Percentiles rank a stretch among this genome's conserved stretches.
These are phyloP conservation scores for Picus viridis DNA, from an alignment of 2,797 vertebrate species.

Conservation along the genomic window DNA sequence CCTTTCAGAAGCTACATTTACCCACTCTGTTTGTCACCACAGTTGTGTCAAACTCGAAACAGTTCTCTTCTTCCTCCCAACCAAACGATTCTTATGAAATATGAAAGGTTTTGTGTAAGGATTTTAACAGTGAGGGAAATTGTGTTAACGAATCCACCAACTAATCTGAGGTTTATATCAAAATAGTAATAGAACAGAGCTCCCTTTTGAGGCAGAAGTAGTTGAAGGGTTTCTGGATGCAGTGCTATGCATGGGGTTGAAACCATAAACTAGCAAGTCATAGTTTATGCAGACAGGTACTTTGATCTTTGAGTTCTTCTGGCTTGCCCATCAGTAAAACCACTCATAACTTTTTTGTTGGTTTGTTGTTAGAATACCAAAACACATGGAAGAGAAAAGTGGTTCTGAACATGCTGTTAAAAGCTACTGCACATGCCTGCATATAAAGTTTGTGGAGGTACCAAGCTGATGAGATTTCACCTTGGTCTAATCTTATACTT, in stretches of 20 bases:
- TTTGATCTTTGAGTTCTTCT: background rate
- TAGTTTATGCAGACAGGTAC: background rate
- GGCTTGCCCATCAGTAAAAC: background rate
- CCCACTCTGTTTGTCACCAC: constrained; percentile 50
- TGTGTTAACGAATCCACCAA: fast-evolving
- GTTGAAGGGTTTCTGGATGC: background rate
- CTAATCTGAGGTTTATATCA: background rate
- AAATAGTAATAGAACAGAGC: fast-evolving
- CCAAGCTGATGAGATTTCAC: background rate
- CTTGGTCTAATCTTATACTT: background rate
- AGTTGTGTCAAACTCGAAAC: constrained; percentile 67
- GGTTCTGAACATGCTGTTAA: background rate
- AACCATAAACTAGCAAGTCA: background rate
- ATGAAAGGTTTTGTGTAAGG: background rate
- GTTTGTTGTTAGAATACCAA: background rate
- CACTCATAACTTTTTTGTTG: background rate
- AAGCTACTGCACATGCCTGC: background rate
- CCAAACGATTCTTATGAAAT: fast-evolving
- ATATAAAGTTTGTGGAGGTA: background rate
- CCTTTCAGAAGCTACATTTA: constrained; percentile 60
- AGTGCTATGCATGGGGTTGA: background rate
- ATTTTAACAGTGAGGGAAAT: fast-evolving
- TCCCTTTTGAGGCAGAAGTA: background rate
- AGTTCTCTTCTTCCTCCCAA: background rate
- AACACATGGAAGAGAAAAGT: background rate